A percentile compares a stretch with the other conserved stretches of the same genome.
These are phyloP conservation scores for Orussus abietinus DNA, from an alignment of 1,140 invertebrate genomes.

Conservation along the genomic window DNA sequence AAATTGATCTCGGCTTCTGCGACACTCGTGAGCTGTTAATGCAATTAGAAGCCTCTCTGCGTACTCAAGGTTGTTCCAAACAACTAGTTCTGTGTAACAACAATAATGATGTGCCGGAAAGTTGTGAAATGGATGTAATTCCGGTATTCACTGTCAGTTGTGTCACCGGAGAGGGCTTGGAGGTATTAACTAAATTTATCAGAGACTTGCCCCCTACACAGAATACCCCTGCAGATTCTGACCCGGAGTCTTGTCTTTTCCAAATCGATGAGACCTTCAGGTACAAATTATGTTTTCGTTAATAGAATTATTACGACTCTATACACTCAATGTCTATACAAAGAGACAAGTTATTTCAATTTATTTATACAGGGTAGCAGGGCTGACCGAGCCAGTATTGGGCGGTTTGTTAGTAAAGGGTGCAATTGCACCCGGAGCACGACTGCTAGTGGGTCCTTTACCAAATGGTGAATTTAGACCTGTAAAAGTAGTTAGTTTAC, in stretches of 20 bases:
- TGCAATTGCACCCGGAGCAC: slow-evolving; percentile 77
- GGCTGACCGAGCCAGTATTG: slow-evolving; percentile 74
- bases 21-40: slow-evolving; percentile 53
- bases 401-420: slow-evolving; percentile 85
- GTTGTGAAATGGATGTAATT: slow-evolving; percentile 63
- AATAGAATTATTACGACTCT: background rate
- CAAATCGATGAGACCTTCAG: slow-evolving; percentile 91
- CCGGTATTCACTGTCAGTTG: slow-evolving; percentile 95
- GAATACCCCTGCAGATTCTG: slow-evolving; percentile 30
- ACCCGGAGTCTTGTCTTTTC: slow-evolving; percentile 72
- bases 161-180: slow-evolving; percentile 83
- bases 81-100: slow-evolving; percentile 65
- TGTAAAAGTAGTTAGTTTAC: slow-evolving; percentile 78
- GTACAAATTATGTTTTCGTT: slow-evolving; percentile 19
- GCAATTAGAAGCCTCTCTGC: slow-evolving; percentile 63
- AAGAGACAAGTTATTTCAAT: slow-evolving; percentile 8
- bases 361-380: slow-evolving; percentile 57
- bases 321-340: slow-evolving; percentile 8
- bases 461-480: slow-evolving; percentile 77
- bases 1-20: slow-evolving; percentile 73
- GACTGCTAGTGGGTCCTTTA: slow-evolving; percentile 77
- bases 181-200: slow-evolving; percentile 73
- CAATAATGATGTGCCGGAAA: slow-evolving; percentile 67
- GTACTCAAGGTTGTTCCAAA: slow-evolving; percentile 62
- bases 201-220: slow-evolving; percentile 40